Evolutionary conservation across 2,797 vertebrate species (phyloP).

Genomic region (Perodicticus potto): DNA sequence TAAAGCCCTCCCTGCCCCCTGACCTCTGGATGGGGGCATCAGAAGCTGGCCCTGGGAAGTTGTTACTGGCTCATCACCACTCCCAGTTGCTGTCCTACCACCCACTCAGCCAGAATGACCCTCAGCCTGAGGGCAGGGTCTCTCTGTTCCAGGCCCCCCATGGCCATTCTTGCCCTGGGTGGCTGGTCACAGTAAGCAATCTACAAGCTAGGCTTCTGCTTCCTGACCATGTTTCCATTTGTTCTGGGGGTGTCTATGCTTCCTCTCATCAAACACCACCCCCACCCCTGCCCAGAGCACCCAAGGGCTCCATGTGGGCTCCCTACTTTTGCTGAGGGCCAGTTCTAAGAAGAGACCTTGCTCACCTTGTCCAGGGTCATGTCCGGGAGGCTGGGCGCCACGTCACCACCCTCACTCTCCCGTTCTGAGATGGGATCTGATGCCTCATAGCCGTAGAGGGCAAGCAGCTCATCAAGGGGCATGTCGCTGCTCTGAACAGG

Average conservation of each 20-base stretch:
- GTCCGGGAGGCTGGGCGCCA: slow-evolving; percentile 90
- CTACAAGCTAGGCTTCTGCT: background rate
- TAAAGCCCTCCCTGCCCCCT: background rate
- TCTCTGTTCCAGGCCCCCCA: background rate
- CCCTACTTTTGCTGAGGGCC: background rate
- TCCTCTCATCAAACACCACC: background rate
- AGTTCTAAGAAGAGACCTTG: background rate
- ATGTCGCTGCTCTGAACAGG: slow-evolving; percentile 92
- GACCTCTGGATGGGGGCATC: background rate
- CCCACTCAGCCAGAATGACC: background rate
- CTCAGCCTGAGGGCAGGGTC: fast-evolving
- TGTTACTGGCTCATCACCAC: background rate
- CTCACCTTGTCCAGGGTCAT: slow-evolving; percentile 95
- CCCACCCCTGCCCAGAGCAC: background rate
- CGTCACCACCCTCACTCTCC: slow-evolving; percentile 91
- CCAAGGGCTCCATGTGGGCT: background rate
- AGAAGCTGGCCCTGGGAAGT: background rate
- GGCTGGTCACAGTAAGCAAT: background rate
- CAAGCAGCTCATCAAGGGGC: slow-evolving; percentile 95
- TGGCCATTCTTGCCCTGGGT: too few species aligned
- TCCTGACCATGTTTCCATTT: background rate
- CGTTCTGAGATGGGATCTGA: slow-evolving; percentile 91
- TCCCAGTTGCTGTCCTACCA: background rate
- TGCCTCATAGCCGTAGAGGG: slow-evolving; percentile 95
- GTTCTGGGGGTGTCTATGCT: background rate